Percentiles rank a stretch among this genome's conserved stretches.
Conservation (phyloP, 2,888 invertebrate genomes). For the Tricholauxania praeusta region DNA sequence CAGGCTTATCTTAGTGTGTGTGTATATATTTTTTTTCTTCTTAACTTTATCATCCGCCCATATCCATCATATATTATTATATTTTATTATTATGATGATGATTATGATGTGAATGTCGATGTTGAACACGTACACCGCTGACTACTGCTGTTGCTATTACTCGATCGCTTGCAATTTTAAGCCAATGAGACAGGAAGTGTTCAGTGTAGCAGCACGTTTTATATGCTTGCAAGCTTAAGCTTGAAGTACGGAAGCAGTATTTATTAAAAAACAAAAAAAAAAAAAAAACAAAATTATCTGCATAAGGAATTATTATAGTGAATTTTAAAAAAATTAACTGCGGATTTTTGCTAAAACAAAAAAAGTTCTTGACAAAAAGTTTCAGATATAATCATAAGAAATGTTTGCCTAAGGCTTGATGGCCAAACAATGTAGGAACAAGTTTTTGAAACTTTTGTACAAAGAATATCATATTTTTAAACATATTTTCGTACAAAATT, state of each 20-base stretch:
- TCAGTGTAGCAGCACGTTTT: background rate
- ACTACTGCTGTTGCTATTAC: background rate
- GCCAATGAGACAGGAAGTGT: background rate
- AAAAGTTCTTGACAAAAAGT: too few relatives aligned
- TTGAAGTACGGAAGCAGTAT: background rate
- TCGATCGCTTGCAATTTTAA: background rate
- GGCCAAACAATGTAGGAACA: too few relatives aligned
- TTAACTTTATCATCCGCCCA: constrained; percentile 47
- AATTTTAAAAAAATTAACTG: too few relatives aligned
- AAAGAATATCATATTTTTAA: too few relatives aligned
- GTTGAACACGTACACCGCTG: constrained; percentile 47
- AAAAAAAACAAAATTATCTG: background rate
- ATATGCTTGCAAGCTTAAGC: background rate
- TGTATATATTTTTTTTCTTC: too few relatives aligned
- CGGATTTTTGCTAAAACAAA: too few relatives aligned
- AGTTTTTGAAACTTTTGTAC: too few relatives aligned
- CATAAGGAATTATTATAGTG: too few relatives aligned
- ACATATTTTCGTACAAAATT: too few relatives aligned
- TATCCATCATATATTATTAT: constrained; percentile 53
- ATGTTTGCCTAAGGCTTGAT: too few relatives aligned
- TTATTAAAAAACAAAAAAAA: background rate
- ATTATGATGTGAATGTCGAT: constrained; percentile 52
- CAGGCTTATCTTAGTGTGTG: too few relatives aligned
- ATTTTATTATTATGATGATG: constrained; percentile 53
- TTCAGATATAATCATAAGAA: too few relatives aligned